phyloP scores from a whole-genome alignment of 2,888 invertebrate species.

The Abrostola tripartita region DNA sequence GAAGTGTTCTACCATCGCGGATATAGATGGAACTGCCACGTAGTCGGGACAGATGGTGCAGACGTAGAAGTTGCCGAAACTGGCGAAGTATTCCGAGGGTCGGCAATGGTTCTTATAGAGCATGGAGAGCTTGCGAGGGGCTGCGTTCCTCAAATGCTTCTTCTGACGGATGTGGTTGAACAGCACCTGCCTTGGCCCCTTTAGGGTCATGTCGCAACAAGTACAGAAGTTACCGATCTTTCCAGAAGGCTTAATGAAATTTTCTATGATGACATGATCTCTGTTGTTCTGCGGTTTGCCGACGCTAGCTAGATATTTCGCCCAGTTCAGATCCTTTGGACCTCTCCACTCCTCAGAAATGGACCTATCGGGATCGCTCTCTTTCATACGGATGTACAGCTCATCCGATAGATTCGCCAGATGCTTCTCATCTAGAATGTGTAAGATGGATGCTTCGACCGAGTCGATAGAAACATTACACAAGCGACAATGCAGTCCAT shows the following conservation, averaged over 20 bases:
- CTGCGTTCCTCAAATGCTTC: constrained; percentile 83
- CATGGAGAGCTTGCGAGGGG: constrained; percentile 76
- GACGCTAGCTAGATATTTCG: constrained; percentile 80
- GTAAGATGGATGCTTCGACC: constrained; percentile 72
- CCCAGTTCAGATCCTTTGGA: constrained; percentile 82
- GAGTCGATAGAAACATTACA: constrained; percentile 73
- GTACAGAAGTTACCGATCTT: constrained; percentile 82
- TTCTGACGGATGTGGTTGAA: constrained; percentile 86
- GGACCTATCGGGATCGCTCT: constrained; percentile 71
- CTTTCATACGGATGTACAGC: constrained; percentile 74
- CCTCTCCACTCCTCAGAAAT: constrained; percentile 83
- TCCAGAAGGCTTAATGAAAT: constrained; percentile 82
- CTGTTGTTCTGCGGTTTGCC: constrained; percentile 79
- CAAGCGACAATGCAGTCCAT: constrained; percentile 70
- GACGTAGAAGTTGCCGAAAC: constrained; percentile 82
- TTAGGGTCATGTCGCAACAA: constrained; percentile 83
- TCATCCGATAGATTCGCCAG: constrained; percentile 80
- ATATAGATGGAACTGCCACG: constrained; percentile 79
- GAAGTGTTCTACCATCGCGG: constrained; percentile 81
- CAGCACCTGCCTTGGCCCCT: constrained; percentile 82
- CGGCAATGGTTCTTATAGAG: constrained; percentile 81
- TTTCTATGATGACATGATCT: constrained; percentile 83
- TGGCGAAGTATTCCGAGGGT: constrained; percentile 81
- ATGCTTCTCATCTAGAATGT: constrained; percentile 82
- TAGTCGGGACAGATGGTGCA: constrained; percentile 79